Evolutionary conservation across 2,888 invertebrate species (phyloP).

Genomic region (Keiferia lycopersicella): DNA sequence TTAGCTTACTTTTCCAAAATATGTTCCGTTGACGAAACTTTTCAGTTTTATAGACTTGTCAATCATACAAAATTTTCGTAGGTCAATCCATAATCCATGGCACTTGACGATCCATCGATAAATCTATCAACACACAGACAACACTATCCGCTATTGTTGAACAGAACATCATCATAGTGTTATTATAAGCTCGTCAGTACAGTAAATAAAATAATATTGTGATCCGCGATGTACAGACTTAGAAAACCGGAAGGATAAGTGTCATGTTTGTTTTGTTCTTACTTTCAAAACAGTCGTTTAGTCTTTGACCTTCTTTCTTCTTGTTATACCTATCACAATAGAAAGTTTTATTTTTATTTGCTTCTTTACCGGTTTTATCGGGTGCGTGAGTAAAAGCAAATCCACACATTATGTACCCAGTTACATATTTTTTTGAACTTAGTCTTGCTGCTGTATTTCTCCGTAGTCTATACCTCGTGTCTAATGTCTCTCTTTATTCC

Average conservation of each 20-base stretch:
- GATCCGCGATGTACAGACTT: slow-evolving; percentile 3
- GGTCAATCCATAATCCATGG: too few relatives aligned
- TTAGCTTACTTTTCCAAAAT: too few relatives aligned
- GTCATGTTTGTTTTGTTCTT: slow-evolving; percentile 1
- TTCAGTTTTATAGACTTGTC: too few relatives aligned
- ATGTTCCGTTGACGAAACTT: too few relatives aligned
- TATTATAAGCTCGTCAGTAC: slow-evolving; percentile 25
- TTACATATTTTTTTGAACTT: too few relatives aligned
- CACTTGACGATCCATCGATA: too few relatives aligned
- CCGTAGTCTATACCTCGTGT: too few relatives aligned
- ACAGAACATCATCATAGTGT: slow-evolving; percentile 3
- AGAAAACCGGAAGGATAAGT: slow-evolving; percentile 14
- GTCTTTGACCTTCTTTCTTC: slow-evolving; percentile 4
- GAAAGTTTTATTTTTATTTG: not conserved
- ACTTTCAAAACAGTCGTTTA: not conserved
- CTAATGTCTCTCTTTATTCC: too few relatives aligned
- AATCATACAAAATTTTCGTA: too few relatives aligned
- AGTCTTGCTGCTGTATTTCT: too few relatives aligned
- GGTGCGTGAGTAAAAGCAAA: too few relatives aligned
- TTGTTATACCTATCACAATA: not conserved
- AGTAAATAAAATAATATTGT: not conserved
- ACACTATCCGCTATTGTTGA: not conserved
- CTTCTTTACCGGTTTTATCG: not conserved
- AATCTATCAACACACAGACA: not conserved
- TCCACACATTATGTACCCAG: too few relatives aligned